Evolutionary conservation across 2,797 vertebrate genomes (phyloP), one percentile per base, ranked within the genome.

Genomic region (Gastrophryne carolinensis): DNA sequence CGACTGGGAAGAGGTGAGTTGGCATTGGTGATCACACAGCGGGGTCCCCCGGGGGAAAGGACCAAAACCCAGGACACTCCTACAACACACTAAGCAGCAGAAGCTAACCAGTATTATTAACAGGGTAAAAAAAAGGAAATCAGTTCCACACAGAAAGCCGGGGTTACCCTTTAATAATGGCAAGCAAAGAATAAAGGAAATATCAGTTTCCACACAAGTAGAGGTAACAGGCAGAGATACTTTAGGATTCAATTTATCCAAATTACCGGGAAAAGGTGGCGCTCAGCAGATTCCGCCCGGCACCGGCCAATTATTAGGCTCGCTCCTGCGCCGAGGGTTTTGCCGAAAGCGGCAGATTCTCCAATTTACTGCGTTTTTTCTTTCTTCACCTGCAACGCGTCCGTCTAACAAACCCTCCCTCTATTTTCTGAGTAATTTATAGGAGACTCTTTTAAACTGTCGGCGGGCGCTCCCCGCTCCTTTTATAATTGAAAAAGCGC

Each of bases 401-500:
- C 56, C 61, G 69, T 72, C 69, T 61, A 47, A 61, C 39, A 50
- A 49, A 71, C 60, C 49, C 50, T 47, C 56, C 54, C 50, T 47
- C 56, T 39, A 44, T 17, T 60, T 34, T 65, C 37, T 34, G 21
- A 10, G 52, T 56, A 35, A 73, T 73, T 64, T 30, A 34, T 29
- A 73, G 21, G 27, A 56, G 50, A 56, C 19, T 3, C 2, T 26
- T 39, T 49, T 56, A 60, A 67, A 65, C 58, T 29, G 63, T 68
- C 44, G 52, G 23, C 3, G 41, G 68, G 68, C 34, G 17, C 27
- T 37, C 53, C 27, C n/a, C 10, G 13, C 23, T 37, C 54, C 63
- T 17, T 60, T 75, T 68, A 67, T 52, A 60, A 64, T 52, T 64
- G 71, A 73, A 50, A 73, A 73, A 73, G 21, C n/a, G 35, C 26